Evolutionary conservation across 1,140 invertebrate genomes (phyloP).

Genomic region (Marisa cornuarietis): DNA sequence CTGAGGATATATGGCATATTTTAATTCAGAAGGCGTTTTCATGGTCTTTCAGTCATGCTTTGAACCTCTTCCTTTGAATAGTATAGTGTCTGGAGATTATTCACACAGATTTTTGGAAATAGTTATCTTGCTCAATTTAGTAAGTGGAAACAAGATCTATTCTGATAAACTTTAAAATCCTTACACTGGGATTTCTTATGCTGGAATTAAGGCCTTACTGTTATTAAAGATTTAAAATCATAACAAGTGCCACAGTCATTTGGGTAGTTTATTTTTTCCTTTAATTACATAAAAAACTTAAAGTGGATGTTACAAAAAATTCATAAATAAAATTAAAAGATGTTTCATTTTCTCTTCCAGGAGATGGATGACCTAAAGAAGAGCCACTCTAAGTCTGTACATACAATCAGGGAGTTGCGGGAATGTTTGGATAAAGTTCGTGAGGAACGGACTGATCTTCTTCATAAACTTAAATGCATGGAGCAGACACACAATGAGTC

Average conservation of each 20-base stretch:
- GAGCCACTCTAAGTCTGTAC: constrained; percentile 46
- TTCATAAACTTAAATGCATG: constrained; percentile 39
- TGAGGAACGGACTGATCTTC: constrained; percentile 49
- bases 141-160: no score
- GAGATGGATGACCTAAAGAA: constrained; percentile 48
- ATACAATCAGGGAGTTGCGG: constrained; percentile 48
- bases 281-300: background rate
- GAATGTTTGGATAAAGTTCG: constrained; percentile 50
- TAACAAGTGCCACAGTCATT: background rate
- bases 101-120: background rate
- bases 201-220: background rate
- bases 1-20: no score
- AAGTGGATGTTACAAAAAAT: background rate
- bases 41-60: no score
- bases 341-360: constrained; percentile 34
- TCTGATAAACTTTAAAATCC: background rate
- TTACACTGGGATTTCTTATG: background rate
- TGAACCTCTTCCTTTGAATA: no score
- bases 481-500: constrained; percentile 3
- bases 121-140: no score
- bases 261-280: background rate
- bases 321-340: background rate
- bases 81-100: no score
- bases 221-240: background rate
- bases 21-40: no score